Evolutionary conservation across 1,140 invertebrate genomes (phyloP), one percentile per base, ranked within the genome.

Genomic region (Magallana gigas): DNA sequence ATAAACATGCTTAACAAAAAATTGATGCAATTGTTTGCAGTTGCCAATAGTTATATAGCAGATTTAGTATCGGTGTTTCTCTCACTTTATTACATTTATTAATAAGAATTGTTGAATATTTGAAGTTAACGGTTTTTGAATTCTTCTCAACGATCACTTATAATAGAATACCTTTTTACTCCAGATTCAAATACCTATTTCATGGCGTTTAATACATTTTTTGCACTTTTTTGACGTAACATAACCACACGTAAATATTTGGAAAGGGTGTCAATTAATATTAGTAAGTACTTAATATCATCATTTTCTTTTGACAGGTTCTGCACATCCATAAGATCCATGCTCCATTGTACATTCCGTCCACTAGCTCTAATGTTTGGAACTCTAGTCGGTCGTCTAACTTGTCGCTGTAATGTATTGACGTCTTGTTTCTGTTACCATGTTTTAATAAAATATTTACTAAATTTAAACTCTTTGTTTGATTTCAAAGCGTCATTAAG

Each of bases 291-390:
- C 23, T 16, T 85, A 5, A 85, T 18, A 18, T 56, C 84, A 57
- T 85, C 84, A 64, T 85, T 85, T n/a, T 85, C 62, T n/a, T 85
- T 85, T 57, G 62, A 48, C 62, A 85, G 56, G n/a, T 71, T 76
- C 29, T 57, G 36, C 0, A 76, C 68, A 57, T 85, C 84, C 29
- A 76, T 76, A 16, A 85, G 57, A 23, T 85, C 84, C 36, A 56
- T 76, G n/a, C 57, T 58, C 36, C 36, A 85, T 12, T 85, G 84
- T 14, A 57, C 62, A 57, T 85, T 57, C 18, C 57, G 11, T 16
- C 68, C 84, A 14, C 60, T 71, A 1, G 57, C 68, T 14, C 36
- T 12, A 23, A 85, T 58, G 4, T 57, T 76, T 57, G 62, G 23
- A 8, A 6, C 7, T 16, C 59, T 48, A 12, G 18, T 36, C 1